A percentile compares a stretch with the other conserved stretches of the same genome.
These are phyloP conservation scores for Catharus minimus DNA, from an alignment of 2,113 vertebrate genomes.

Conservation along the genomic window DNA sequence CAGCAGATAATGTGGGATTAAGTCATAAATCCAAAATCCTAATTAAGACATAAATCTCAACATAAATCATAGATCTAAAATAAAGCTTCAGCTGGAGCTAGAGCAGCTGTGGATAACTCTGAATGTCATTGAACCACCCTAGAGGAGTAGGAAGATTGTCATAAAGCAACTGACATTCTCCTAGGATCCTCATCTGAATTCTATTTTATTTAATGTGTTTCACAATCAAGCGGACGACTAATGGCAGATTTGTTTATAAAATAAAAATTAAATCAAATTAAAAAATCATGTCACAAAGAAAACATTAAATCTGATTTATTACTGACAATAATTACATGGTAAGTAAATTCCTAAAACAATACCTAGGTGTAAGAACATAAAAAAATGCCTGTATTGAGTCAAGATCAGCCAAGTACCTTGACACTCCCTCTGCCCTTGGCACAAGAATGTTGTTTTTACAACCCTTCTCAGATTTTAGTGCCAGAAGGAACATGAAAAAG, in stretches of 20 bases:
- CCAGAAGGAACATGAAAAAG: neutral
- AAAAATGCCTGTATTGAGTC: neutral
- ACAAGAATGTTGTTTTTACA: neutral
- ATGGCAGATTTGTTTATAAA: neutral
- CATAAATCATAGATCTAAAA: neutral
- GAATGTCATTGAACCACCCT: neutral
- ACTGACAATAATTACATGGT: neutral
- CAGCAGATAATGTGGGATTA: neutral
- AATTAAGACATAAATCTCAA: neutral
- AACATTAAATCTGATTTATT: neutral
- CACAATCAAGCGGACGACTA: neutral
- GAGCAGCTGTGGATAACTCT: neutral
- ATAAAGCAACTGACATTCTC: neutral
- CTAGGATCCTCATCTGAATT: neutral
- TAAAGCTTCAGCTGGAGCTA: neutral
- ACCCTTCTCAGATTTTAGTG: neutral
- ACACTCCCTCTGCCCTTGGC: accelerated
- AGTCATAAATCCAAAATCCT: neutral
- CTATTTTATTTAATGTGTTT: neutral
- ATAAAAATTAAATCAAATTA: neutral
- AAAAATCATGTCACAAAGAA: neutral
- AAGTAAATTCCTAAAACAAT: neutral
- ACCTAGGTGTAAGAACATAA: neutral
- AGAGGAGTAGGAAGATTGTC: neutral
- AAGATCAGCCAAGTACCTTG: neutral